Percentiles rank a stretch among this genome's conserved stretches.
Evolutionary conservation across 2,113 vertebrate genomes (phyloP).

Genomic region (Tetraodon nigroviridis): DNA sequence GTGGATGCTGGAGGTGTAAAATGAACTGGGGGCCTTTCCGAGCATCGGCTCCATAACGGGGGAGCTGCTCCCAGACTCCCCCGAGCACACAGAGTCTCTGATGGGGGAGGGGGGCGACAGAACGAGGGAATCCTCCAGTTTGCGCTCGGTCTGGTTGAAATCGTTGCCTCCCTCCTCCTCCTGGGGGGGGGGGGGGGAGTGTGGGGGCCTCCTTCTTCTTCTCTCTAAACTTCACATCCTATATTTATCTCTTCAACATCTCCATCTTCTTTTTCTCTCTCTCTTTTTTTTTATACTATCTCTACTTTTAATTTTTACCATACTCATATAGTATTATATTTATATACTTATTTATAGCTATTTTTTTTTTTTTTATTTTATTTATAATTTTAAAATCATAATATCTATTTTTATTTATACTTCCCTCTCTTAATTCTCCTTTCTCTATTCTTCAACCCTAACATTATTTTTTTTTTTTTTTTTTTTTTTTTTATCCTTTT

Average conservation of each 20-base stretch:
- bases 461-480: too few relatives aligned
- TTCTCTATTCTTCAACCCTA: too few relatives aligned
- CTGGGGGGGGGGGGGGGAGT: too few relatives aligned
- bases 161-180: slow-evolving; percentile 44
- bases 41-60: slow-evolving; percentile 81
- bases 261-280: slow-evolving; percentile 80
- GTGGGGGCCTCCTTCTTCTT: slow-evolving; percentile 53
- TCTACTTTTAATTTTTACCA: too few relatives aligned
- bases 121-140: slow-evolving; percentile 81
- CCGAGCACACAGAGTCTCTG: slow-evolving; percentile 89
- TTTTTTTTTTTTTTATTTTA: too few relatives aligned
- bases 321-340: too few relatives aligned
- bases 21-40: slow-evolving; percentile 76
- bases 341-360: too few relatives aligned
- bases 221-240: slow-evolving; percentile 75
- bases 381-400: too few relatives aligned
- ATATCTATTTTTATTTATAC: too few relatives aligned
- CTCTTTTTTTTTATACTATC: too few relatives aligned
- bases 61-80: slow-evolving; percentile 80
- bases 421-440: too few relatives aligned
- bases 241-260: slow-evolving; percentile 87
- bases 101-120: slow-evolving; percentile 95
- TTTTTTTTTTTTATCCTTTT: too few relatives aligned
- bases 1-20: slow-evolving; percentile 85
- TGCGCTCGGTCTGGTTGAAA: slow-evolving; percentile 75